phyloP scores from a whole-genome alignment of 35 echinoderm and acorn worm species.

The Apostichopus parvimensis region DNA sequence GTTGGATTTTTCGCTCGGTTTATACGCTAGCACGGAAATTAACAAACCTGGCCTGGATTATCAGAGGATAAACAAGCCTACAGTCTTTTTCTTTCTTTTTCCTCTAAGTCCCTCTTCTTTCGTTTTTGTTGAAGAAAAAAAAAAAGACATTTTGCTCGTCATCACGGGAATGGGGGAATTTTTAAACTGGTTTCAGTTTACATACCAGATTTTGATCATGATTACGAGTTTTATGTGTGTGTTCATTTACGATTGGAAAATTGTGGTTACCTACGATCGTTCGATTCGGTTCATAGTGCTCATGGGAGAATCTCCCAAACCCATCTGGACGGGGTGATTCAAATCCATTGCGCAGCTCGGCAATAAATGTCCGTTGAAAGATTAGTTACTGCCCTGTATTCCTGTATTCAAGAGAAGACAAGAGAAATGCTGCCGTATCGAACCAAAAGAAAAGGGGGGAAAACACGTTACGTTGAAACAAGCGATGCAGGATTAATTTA shows the following conservation, averaged over 20 bases:
- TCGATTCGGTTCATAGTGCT: not conserved
- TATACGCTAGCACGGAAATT: not conserved
- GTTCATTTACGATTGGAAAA: slow-evolving; percentile 26
- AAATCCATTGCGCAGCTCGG: not conserved
- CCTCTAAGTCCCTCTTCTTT: no score
- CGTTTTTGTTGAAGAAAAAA: no score
- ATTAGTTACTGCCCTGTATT: no score
- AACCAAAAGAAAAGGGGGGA: no score
- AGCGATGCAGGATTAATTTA: no score
- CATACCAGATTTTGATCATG: not conserved
- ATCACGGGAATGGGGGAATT: not conserved
- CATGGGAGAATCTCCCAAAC: slow-evolving; percentile 1
- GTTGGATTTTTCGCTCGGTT: slow-evolving; percentile 2
- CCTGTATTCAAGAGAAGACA: no score
- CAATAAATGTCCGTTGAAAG: no score
- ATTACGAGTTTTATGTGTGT: slow-evolving; percentile 8
- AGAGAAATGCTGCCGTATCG: no score
- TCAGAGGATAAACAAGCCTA: no score
- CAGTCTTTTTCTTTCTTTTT: no score
- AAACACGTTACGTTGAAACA: no score
- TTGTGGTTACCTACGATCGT: not conserved
- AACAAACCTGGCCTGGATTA: slow-evolving; percentile 38
- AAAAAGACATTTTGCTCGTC: no score
- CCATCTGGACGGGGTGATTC: not conserved
- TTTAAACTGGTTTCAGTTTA: not conserved